Base-by-base conservation (phyloP, 64 coral and sea anemone species). In the Montipora cactus region DNA sequence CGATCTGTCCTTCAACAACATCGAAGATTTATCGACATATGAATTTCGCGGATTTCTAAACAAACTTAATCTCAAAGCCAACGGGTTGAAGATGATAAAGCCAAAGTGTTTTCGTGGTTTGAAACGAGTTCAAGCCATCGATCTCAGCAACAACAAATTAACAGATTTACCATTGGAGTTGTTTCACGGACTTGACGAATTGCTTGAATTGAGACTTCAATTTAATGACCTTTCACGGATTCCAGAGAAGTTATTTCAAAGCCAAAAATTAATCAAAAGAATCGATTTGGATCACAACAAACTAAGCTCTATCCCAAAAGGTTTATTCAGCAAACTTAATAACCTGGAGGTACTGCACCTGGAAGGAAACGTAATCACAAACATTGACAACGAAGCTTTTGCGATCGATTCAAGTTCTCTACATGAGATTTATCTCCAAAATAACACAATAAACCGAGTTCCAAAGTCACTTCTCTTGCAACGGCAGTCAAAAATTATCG, bases 201-300 rank as follows among this genome's bases (percentile, higher is more conserved):
- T 97, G 21, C 61, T 94, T 2, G n/a, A 67, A n/a, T 47, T 97
- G 49, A 66, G 81, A 22, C 50, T 97, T 4, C 48, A 97, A 5
- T 14, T 94, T 28, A 97, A 97, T 78, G 87, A 83, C n/a, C 81
- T 97, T 47, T 58, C 95, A 72, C 5, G 59, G n/a, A 21, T 97
- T 6, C 21, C 64, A 20, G 47, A 53, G 1, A 45, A 89, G 28
- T 80, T 85, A 5, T 97, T 97, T 67, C 55, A 75, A 61, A 62
- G 66, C 7, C 79, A 91, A 25, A 62, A 7, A 1, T 18, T 57
- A 0, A 75, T 97, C 23, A 87, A 81, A 91, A 62, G 61, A 21
- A 25, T 97, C 8, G 84, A 88, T 44, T 69, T 97, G 19, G 19
- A 88, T 44, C 79, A 94, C 19, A 97, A 97, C 28, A 55, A 37